These are phyloP conservation scores for Merodon equestris DNA, from an alignment of 2,888 invertebrate species.

Conservation along the genomic window DNA sequence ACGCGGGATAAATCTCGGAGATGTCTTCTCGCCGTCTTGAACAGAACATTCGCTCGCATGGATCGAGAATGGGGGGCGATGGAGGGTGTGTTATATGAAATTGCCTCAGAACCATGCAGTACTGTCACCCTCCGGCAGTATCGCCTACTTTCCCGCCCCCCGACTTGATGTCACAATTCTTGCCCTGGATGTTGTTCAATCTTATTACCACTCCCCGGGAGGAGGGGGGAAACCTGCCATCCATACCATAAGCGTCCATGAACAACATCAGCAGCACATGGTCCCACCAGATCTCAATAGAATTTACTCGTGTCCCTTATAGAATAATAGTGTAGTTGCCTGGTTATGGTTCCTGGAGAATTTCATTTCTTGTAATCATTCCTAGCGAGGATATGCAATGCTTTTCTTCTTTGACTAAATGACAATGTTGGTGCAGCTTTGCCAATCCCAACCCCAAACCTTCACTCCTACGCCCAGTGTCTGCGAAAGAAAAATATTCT, in stretches of 20 bases:
- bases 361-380: slow-evolving; percentile 67
- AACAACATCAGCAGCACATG: slow-evolving; percentile 51
- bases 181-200: slow-evolving; percentile 67
- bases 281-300: slow-evolving; percentile 39
- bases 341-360: slow-evolving; percentile 62
- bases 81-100: slow-evolving; percentile 28
- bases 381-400: slow-evolving; percentile 59
- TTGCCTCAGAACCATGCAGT: slow-evolving; percentile 57
- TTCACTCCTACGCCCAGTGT: too few species aligned
- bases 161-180: slow-evolving; percentile 58
- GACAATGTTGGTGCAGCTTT: slow-evolving; percentile 40
- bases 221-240: slow-evolving; percentile 29
- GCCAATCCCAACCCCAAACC: too few species aligned
- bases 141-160: slow-evolving; percentile 31
- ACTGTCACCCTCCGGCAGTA: slow-evolving; percentile 44
- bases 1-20: slow-evolving; percentile 64
- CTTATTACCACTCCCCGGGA: slow-evolving; percentile 65
- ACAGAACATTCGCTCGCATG: slow-evolving; percentile 19
- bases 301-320: slow-evolving; percentile 8
- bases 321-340: slow-evolving; percentile 11
- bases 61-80: neutral
- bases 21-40: slow-evolving; percentile 57
- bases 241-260: slow-evolving; percentile 31
- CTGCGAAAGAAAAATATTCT: slow-evolving; percentile 2
- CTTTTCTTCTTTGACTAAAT: slow-evolving; percentile 60